A percentile compares a stretch with the other conserved stretches of the same genome.
phyloP scores from a whole-genome alignment of 1,140 invertebrate species.

The Latrodectus geometricus region DNA sequence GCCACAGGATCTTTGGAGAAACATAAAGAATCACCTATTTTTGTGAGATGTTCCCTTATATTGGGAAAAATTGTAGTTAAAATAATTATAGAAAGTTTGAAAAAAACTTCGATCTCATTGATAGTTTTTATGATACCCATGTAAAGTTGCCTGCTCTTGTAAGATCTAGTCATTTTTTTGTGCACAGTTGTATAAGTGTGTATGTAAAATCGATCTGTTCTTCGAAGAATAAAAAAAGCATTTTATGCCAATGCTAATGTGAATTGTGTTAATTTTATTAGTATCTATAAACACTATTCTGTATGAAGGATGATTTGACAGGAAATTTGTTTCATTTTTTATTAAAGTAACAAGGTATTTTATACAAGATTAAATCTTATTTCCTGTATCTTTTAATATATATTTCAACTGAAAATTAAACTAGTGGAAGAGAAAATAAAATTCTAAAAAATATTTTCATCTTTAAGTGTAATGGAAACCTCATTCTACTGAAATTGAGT shows the following conservation, averaged over 20 bases:
- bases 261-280: no score
- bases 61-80: constrained; percentile 19
- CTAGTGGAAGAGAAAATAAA: no score
- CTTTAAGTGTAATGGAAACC: no score
- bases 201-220: constrained; percentile 21
- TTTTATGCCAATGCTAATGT: constrained; percentile 22
- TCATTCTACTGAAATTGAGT: no score
- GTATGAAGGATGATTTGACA: no score
- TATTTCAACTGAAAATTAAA: no score
- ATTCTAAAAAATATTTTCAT: no score
- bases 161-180: constrained; percentile 44
- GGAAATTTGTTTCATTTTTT: no score
- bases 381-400: no score
- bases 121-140: constrained; percentile 21
- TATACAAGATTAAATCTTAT: no score
- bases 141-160: constrained; percentile 15
- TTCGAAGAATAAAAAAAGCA: constrained; percentile 28
- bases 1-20: constrained; percentile 32
- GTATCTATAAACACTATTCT: no score
- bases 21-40: constrained; percentile 46
- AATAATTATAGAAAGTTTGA: not conserved
- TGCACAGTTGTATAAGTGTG: constrained; percentile 50
- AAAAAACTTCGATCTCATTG: constrained; percentile 1
- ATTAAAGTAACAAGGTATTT: no score
- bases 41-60: constrained; percentile 41